Evolutionary conservation across 2,113 vertebrate species (phyloP).

Genomic region (Cebidichthys violaceus): DNA sequence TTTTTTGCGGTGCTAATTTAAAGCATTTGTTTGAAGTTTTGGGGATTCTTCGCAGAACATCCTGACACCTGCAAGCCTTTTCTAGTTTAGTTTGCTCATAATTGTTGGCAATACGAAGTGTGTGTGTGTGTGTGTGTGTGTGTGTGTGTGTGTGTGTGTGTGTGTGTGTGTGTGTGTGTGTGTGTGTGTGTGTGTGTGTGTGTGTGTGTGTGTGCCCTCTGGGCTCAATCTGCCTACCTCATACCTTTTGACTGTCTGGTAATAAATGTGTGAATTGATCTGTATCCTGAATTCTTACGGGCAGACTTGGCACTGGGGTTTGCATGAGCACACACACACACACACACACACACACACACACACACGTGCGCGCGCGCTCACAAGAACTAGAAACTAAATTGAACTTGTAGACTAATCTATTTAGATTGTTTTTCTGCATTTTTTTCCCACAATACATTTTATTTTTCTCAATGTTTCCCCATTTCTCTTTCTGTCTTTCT

Average conservation of each 20-base stretch:
- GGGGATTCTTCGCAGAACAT: constrained; percentile 32
- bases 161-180: background rate
- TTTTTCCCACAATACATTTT: background rate
- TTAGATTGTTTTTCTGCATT: constrained; percentile 14
- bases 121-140: background rate
- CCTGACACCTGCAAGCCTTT: constrained; percentile 37
- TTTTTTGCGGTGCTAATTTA: constrained; percentile 42
- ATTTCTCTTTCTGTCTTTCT: background rate
- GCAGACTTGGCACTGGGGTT: constrained; percentile 34
- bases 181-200: constrained; percentile 20
- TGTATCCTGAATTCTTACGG: constrained; percentile 48
- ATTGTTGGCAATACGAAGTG: constrained; percentile 3
- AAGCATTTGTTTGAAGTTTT: constrained; percentile 47
- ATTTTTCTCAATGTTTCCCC: background rate
- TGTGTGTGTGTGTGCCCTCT: constrained; percentile 41
- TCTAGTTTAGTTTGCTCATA: constrained; percentile 25
- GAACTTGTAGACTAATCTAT: background rate
- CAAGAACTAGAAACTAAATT: background rate
- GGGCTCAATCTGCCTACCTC: constrained; percentile 65
- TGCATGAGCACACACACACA: background rate
- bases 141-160: constrained; percentile 5
- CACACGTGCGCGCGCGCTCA: constrained; percentile 11
- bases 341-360: constrained; percentile 8
- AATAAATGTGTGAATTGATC: constrained; percentile 78
- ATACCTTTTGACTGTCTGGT: constrained; percentile 68